Conservation (phyloP, 2,797 vertebrate genomes). For the Gymnothorax javanicus region DNA sequence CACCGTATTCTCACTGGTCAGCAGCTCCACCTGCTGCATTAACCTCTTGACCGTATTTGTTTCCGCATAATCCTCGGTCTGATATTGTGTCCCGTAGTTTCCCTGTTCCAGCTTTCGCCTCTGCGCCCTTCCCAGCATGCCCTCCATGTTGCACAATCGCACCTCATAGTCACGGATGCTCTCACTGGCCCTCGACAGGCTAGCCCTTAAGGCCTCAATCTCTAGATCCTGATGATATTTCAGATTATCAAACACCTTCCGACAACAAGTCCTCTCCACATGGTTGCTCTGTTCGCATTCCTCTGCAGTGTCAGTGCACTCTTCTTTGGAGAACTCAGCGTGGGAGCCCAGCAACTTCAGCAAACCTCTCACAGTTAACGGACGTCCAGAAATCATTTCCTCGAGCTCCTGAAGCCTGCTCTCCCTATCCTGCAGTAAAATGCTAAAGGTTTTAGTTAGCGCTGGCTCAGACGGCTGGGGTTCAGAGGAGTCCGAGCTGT, state of each 20-base stretch:
- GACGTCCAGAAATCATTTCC: conserved; percentile 58
- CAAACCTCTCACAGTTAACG: conserved; percentile 67
- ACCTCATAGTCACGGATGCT: conserved; percentile 73
- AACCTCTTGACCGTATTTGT: conserved; percentile 61
- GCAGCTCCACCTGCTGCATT: conserved; percentile 70
- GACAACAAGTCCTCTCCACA: conserved; percentile 48
- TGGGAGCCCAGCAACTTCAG: conserved; percentile 61
- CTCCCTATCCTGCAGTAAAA: conserved; percentile 66
- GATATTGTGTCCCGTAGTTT: conserved; percentile 57
- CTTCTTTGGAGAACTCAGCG: conserved; percentile 46
- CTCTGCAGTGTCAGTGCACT: conserved; percentile 50
- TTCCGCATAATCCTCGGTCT: conserved; percentile 65
- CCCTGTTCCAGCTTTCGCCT: conserved; percentile 63
- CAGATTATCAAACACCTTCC: conserved; percentile 70
- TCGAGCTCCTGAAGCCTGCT: conserved; percentile 72
- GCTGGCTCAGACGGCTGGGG: conserved; percentile 59
- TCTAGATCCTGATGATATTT: conserved; percentile 73
- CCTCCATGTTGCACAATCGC: conserved; percentile 74
- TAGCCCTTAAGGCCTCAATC: conserved; percentile 70
- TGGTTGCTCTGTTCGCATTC: conserved; percentile 50
- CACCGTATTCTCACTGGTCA: conserved; percentile 71
- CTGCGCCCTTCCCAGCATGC: conserved; percentile 70
- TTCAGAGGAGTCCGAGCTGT: conserved; percentile 52
- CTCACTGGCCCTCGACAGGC: conserved; percentile 71
- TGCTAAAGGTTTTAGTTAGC: conserved; percentile 61